Evolutionary conservation across 1,140 invertebrate genomes (phyloP).

Genomic region (Episyrphus balteatus): DNA sequence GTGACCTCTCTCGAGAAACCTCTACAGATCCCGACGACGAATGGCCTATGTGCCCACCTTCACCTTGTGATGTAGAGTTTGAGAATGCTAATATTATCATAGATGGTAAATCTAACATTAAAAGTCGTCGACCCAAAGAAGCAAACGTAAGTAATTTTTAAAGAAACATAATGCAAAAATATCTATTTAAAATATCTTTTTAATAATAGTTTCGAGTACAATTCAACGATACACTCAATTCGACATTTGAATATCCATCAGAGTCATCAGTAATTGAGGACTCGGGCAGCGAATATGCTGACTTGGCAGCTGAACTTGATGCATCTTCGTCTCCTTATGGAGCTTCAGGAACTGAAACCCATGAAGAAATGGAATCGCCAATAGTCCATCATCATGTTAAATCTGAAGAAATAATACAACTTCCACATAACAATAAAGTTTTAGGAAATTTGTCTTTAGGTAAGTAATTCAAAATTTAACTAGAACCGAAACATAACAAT

Average conservation of each 20-base stretch:
- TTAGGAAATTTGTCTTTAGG: constrained; percentile 36
- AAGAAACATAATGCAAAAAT: background rate
- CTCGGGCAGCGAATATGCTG: constrained; percentile 22
- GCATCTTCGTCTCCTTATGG: constrained; percentile 17
- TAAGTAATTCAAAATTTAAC: constrained; percentile 14
- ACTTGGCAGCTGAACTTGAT: constrained; percentile 18
- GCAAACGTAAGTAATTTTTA: constrained; percentile 22
- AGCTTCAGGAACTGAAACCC: constrained; percentile 1
- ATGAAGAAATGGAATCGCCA: constrained; percentile 11
- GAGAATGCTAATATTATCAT: constrained; percentile 81
- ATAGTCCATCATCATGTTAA: constrained; percentile 26
- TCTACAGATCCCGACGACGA: constrained; percentile 51
- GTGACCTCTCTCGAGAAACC: constrained; percentile 46
- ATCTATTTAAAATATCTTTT: constrained; percentile 1
- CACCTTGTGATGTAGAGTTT: constrained; percentile 71
- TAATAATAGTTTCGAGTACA: constrained; percentile 61
- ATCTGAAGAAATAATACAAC: constrained; percentile 32
- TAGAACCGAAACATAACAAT: no score
- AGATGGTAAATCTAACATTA: constrained; percentile 69
- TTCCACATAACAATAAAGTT: constrained; percentile 26
- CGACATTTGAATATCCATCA: constrained; percentile 77
- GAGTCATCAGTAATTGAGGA: constrained; percentile 65
- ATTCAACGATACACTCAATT: constrained; percentile 70
- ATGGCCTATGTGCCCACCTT: constrained; percentile 53
- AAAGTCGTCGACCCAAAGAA: constrained; percentile 45